Base-by-base conservation (phyloP, 2,888 invertebrate species). In the Eremobia ochroleuca region DNA sequence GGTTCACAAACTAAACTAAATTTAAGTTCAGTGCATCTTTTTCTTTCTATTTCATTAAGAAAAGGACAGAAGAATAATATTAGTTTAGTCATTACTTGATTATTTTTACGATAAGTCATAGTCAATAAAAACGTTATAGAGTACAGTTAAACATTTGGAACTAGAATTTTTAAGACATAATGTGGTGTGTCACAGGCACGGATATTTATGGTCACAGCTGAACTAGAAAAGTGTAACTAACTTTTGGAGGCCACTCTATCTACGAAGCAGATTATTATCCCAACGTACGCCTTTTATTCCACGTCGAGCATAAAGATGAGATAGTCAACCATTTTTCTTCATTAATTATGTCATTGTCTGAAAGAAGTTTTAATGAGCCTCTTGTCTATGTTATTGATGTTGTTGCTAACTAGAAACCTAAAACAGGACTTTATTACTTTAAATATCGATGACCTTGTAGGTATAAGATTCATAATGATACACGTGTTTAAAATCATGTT, bases 361-460 rank as follows among this genome's bases (percentile, higher is more conserved):
- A 66, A 55, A 65, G 65, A 74, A 18, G 55, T 61, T 73, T 71
- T 78, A 81, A 75, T 77, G 55, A 88, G 69, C 55, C 59, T 77
- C 74, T 81, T 74, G 75, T 77, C 59, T 52, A 65, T 76, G 70
- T 82, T 86, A 86, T 71, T 85, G 87, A 81, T 68, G 28, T 66
- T 49, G 58, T 62, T 61, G 11, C 55, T 64, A 55, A 70, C 55
- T 65, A 72, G 25, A 64, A 69, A 69, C n/a, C 25, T n/a, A 52
- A 75, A 67, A 59, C 49, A 46, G 8, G 59, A 59, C 6, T 65
- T 40, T 65, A 37, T 25, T 18, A 37, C 11, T 21, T 28, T 34
- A 15, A 37, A 15, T 28, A 43, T 21, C 31, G 9, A 31, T 11
- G 6, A 43, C 2, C 13, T 1, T 69, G n/a, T 52, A n/a, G 9